phyloP scores from a whole-genome alignment of 35 echinoderm and acorn worm species.

The Apostichopus japonicus region DNA sequence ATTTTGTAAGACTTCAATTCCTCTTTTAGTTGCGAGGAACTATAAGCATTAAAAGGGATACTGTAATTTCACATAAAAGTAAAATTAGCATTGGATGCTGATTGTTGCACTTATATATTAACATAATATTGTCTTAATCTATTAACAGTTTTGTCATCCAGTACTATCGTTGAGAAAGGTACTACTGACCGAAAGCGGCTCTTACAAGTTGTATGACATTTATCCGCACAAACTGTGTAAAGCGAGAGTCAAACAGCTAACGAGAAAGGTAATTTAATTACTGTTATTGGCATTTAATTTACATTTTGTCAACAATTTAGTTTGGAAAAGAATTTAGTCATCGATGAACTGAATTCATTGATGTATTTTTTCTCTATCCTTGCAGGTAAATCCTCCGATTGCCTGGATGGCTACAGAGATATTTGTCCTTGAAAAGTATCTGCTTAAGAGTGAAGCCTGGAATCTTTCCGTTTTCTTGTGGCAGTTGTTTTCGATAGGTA shows the following conservation, averaged over 20 bases:
- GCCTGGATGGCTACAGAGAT: conserved; percentile 6
- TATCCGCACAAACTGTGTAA: background rate
- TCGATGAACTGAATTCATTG: background rate
- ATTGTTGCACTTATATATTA: background rate
- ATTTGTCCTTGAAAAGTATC: background rate
- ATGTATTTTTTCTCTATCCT: background rate
- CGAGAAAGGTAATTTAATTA: background rate
- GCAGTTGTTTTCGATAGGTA: background rate
- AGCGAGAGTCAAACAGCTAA: background rate
- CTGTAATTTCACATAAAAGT: too few relatives aligned
- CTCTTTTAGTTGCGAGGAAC: too few relatives aligned
- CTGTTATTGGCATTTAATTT: too few relatives aligned
- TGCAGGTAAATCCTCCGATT: background rate
- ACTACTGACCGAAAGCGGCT: background rate
- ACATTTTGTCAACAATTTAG: too few relatives aligned
- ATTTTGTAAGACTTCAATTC: background rate
- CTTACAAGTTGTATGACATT: conserved; percentile 18
- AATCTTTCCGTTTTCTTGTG: background rate
- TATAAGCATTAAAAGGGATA: too few relatives aligned
- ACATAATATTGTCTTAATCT: background rate
- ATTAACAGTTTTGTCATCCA: background rate
- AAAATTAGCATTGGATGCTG: too few relatives aligned
- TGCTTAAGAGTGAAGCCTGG: background rate
- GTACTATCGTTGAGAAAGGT: conserved; percentile 11
- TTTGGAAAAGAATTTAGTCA: too few relatives aligned